Conservation (phyloP, 2,888 invertebrate species). For the Lithophane leautieri region DNA sequence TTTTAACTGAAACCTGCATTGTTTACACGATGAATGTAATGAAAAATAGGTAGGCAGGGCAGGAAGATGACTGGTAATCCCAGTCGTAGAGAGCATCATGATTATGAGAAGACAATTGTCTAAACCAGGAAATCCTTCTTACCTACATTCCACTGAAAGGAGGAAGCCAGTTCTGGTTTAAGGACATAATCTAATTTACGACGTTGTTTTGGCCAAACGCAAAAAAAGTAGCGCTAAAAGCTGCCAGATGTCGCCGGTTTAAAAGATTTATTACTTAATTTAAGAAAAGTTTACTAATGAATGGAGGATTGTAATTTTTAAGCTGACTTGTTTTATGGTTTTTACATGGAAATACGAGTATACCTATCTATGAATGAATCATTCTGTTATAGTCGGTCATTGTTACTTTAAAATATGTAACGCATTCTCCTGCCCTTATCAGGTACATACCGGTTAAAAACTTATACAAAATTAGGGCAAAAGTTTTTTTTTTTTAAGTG, state of each 20-base stretch:
- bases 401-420: neutral
- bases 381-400: neutral
- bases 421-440: neutral
- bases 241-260: conserved; percentile 46
- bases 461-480: no score
- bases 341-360: neutral
- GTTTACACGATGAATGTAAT: conserved; percentile 8
- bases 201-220: conserved; percentile 48
- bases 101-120: neutral
- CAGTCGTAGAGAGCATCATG: no score
- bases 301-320: neutral
- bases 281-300: conserved; percentile 1
- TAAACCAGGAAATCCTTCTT: neutral
- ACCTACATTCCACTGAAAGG: neutral
- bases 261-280: conserved; percentile 47
- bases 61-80: neutral
- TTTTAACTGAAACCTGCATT: conserved; percentile 10
- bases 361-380: neutral
- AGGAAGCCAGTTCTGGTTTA: conserved; percentile 25
- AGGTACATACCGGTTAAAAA: neutral
- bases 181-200: conserved; percentile 46
- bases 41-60: no score
- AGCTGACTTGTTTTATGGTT: neutral
- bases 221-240: conserved; percentile 29
- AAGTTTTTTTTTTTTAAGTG: no score